Conservation (phyloP, 1,140 invertebrate genomes). For the Thereuonema tuberculata region DNA sequence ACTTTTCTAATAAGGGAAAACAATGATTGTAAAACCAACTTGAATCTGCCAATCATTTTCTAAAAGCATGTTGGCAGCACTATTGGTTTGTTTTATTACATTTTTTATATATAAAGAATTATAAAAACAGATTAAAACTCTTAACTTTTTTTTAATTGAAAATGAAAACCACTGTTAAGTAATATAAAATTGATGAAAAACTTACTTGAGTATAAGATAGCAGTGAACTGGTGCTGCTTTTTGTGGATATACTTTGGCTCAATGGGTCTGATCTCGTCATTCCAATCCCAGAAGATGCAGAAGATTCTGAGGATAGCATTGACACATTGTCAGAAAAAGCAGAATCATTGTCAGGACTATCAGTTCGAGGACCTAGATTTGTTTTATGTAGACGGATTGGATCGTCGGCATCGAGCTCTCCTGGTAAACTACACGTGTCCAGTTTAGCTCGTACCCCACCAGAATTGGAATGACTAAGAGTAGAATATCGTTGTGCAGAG, state of each 20-base stretch:
- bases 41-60: too few relatives aligned
- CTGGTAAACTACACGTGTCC: constrained; percentile 20
- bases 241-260: constrained; percentile 19
- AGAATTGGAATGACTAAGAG: constrained; percentile 39
- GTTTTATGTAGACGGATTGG: constrained; percentile 16
- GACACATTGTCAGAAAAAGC: constrained; percentile 93
- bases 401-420: constrained; percentile 16
- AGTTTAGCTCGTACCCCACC: constrained; percentile 32
- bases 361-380: constrained; percentile 47
- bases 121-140: too few relatives aligned
- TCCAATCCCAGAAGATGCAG: constrained; percentile 62
- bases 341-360: constrained; percentile 91
- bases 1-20: too few relatives aligned
- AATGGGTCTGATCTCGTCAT: constrained; percentile 26
- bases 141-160: too few relatives aligned
- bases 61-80: too few relatives aligned
- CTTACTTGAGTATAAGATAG: constrained; percentile 25
- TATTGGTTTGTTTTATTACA: too few relatives aligned
- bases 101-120: too few relatives aligned
- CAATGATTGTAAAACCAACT: too few relatives aligned
- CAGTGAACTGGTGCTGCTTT: constrained; percentile 23
- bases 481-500: constrained; percentile 21
- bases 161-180: constrained; percentile 12
- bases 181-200: background rate
- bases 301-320: constrained; percentile 76